A percentile compares a stretch with the other conserved stretches of the same genome.
These are phyloP conservation scores for Brachypalpus laphriformis DNA, from an alignment of 2,888 invertebrate genomes.

Conservation along the genomic window DNA sequence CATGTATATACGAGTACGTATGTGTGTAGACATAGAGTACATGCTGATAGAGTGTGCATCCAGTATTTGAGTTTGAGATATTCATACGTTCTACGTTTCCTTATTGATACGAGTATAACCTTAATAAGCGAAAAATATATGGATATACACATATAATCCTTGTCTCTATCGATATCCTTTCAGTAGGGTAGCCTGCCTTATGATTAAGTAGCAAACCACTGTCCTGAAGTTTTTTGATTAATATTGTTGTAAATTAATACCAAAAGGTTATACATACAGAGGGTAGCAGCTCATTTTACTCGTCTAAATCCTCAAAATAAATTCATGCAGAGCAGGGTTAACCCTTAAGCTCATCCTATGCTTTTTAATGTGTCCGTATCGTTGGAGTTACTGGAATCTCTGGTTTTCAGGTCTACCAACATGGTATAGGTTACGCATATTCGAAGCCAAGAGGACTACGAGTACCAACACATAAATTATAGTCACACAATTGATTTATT, in stretches of 20 bases:
- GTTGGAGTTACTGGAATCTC: not conserved
- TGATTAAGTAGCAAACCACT: constrained; percentile 48
- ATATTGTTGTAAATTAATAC: constrained; percentile 57
- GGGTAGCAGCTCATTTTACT: constrained; percentile 29
- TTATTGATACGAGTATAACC: not conserved
- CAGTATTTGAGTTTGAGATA: not conserved
- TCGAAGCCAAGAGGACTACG: not conserved
- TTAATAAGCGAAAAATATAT: not conserved
- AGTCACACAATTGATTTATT: constrained; percentile 59
- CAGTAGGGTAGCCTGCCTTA: constrained; percentile 19
- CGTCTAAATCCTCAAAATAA: constrained; percentile 44
- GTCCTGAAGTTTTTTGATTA: constrained; percentile 58
- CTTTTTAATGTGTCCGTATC: constrained; percentile 7
- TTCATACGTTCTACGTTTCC: not conserved
- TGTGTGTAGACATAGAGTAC: not conserved
- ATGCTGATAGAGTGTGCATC: not conserved
- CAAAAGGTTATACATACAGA: constrained; percentile 17
- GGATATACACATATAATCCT: not conserved
- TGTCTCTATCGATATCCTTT: not conserved
- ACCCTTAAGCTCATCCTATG: constrained; percentile 50
- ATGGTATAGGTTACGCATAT: constrained; percentile 33
- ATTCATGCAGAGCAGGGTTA: constrained; percentile 43
- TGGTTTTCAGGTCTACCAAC: constrained; percentile 23
- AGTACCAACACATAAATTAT: constrained; percentile 59
- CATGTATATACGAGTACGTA: too few relatives aligned